A percentile compares a stretch with the other conserved stretches of the same genome.
phyloP scores from a whole-genome alignment of 1,140 invertebrate genomes.

The Adoxophyes honmai region DNA sequence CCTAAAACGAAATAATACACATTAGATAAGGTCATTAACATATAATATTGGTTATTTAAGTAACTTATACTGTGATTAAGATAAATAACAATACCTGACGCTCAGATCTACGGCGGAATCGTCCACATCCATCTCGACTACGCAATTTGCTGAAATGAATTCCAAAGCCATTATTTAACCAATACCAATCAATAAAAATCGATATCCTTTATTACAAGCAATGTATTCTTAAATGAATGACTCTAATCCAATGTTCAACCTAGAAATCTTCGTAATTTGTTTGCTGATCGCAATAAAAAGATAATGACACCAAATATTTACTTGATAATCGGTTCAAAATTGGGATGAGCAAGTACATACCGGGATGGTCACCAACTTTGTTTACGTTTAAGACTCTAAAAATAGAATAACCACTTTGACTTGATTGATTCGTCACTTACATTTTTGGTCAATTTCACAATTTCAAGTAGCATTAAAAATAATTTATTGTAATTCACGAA shows the following conservation, averaged over 20 bases:
- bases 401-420: neutral
- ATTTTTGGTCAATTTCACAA: constrained; percentile 7
- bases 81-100: constrained; percentile 79
- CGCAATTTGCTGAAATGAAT: constrained; percentile 36
- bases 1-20: constrained; percentile 38
- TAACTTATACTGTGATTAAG: constrained; percentile 21
- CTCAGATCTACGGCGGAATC: constrained; percentile 86
- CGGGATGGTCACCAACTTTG: constrained; percentile 3
- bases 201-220: neutral
- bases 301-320: constrained; percentile 12
- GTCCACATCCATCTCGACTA: constrained; percentile 79
- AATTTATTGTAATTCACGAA: constrained; percentile 14
- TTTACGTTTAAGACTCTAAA: constrained; percentile 2
- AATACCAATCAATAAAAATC: constrained; percentile 19
- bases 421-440: neutral
- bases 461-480: constrained; percentile 1
- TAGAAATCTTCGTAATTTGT: constrained; percentile 10
- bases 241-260: neutral
- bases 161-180: constrained; percentile 40
- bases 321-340: constrained; percentile 6
- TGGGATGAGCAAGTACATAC: constrained; percentile 3
- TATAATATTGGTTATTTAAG: neutral
- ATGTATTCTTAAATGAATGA: neutral
- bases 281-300: neutral
- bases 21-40: constrained; percentile 20